Base-by-base conservation (phyloP, 2,888 invertebrate species). In the Pachycephus smyrnensis region DNA sequence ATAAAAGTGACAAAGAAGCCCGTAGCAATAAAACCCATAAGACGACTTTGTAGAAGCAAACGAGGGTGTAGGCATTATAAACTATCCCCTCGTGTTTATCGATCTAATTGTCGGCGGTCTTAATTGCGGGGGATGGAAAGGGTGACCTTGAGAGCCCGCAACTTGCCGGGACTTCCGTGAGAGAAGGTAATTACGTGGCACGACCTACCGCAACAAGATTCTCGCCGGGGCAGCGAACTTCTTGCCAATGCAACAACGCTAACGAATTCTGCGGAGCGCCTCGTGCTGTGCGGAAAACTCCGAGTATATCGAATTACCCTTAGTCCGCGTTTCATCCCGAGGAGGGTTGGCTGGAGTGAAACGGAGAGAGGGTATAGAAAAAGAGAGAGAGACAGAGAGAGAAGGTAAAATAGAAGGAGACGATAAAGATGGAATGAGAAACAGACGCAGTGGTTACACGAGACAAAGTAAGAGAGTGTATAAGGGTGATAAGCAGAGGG, bases 141-240 rank as follows among this genome's bases (percentile, higher is more conserved):
- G 77, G 75, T 82, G 84, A 88, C 86, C 84, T 86, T 88, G 87
- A 83, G 82, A 79, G 81, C 82, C 78, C 77, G 76, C 84, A 85
- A 84, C 84, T 84, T 82, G 81, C 82, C 83, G 83, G 80, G 84
- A 88, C 85, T 89, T 89, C 82, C 89, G 89, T 88, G 88, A 88
- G 86, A 85, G 83, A 81, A 86, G 83, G 88, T 89, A 89, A 89
- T 89, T 88, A 89, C 86, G 83, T 23, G 81, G 82, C 88, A 82
- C 85, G 89, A 89, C 89, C 88, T 88, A 83, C 87, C 88, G 79
- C 87, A 88, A 88, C 83, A 77, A 84, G 82, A 83, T 87, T 85
- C 83, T 36, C 31, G 31, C 71, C 55, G 23, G 55, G 55, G 55
- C 55, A 23, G 55, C 55, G 55, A 55, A 55, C 55, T 23, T 55